A percentile compares a stretch with the other conserved stretches of the same genome.
These are phyloP conservation scores for Pholis gunnellus DNA, from an alignment of 2,113 vertebrate species.

Conservation along the genomic window DNA sequence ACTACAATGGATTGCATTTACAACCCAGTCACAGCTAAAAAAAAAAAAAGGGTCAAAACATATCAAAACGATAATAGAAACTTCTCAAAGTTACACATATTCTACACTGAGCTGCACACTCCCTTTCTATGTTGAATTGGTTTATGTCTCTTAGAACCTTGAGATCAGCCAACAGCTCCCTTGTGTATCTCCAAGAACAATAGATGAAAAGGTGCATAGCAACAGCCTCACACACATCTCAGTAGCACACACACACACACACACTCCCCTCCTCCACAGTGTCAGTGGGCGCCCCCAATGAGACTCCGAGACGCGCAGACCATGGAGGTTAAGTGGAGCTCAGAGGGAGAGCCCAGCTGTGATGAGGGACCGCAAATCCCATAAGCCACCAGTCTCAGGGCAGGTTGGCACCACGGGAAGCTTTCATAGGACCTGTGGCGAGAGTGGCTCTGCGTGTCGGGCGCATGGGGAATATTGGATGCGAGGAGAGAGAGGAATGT, in stretches of 20 bases:
- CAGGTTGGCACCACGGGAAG: slow-evolving; percentile 61
- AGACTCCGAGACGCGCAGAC: slow-evolving; percentile 38
- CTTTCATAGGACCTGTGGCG: slow-evolving; percentile 48
- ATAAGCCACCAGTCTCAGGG: slow-evolving; percentile 68
- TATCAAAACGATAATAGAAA: background rate
- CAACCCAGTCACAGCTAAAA: background rate
- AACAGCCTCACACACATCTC: background rate
- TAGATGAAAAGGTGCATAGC: background rate
- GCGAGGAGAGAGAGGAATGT: slow-evolving; percentile 47
- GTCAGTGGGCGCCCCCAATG: slow-evolving; percentile 14
- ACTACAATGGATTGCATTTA: background rate
- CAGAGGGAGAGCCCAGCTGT: slow-evolving; percentile 61
- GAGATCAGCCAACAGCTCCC: background rate
- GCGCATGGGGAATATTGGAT: slow-evolving; percentile 37
- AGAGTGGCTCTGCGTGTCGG: slow-evolving; percentile 19
- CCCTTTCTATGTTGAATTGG: background rate
- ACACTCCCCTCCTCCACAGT: background rate
- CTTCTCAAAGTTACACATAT: background rate
- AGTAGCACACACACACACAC: background rate
- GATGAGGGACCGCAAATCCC: slow-evolving; percentile 67
- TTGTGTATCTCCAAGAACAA: slow-evolving; percentile 12
- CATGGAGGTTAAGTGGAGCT: slow-evolving; percentile 74
- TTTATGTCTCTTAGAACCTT: background rate
- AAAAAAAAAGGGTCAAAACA: background rate
- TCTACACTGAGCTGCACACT: background rate